Base-by-base conservation (phyloP, 2,888 invertebrate species). In the Catocala fraxini region DNA sequence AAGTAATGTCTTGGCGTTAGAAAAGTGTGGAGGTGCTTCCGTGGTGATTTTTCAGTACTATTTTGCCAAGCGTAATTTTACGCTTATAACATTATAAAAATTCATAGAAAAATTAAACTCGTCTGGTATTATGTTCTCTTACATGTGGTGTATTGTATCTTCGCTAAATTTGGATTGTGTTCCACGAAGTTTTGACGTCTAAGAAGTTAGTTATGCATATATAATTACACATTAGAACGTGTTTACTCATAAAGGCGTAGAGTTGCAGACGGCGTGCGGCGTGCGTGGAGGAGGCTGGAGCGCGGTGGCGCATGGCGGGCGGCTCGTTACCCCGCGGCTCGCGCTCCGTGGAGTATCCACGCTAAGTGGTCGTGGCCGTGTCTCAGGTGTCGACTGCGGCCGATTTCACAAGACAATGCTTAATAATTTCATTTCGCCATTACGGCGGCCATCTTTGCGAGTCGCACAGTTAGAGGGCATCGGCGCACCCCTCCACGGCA, bases 371-470 rank as follows among this genome's bases (percentile, higher is more conserved):
- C 85, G 81, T 75, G 72, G 73, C 72, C 82, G 83, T 86, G 93
- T 85, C 93, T 93, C 94, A 94, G 94, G 94, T 94, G 94, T 92
- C 92, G 93, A 92, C 93, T 90, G 91, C 90, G 93, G 93, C 91
- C 92, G 93, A 94, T 93, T 93, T 89, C 91, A 91, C 91, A 93
- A 93, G 94, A 93, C 94, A 93, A 93, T 94, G 93, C 93, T 93
- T 94, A 94, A 94, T 94, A 93, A 94, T 94, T 94, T 94, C 94
- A 94, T 94, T 93, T 93, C 89, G 87, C 93, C 90, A 93, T 94
- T 93, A 93, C 85, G 90, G 89, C 93, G 91, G 93, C 94, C 93
- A 93, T 93, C 93, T 93, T 93, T 91, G 90, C 86, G 82, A 93
- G 89, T 93, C 93, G 89, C 90, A 91, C 93, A 93, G 93, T 92